Base-by-base conservation (phyloP, 2,797 vertebrate genomes). In the Poecilia picta region DNA sequence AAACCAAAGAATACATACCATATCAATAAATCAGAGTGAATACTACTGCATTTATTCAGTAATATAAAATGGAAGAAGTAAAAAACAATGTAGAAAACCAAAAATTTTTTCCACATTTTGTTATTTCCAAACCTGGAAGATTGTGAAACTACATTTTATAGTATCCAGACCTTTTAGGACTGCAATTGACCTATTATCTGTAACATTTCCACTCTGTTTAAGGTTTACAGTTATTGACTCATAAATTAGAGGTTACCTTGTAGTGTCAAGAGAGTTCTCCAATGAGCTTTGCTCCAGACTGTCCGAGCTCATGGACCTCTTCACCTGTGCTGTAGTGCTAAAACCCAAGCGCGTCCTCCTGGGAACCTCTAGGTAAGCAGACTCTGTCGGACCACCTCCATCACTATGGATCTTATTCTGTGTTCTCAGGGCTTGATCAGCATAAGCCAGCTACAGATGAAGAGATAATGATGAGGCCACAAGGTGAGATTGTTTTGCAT, bases 281-380 rank as follows among this genome's bases (percentile, higher is more conserved):
- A 96, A 89, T 82, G 96, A 96, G 89, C 91, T 94, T 36, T 97
- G 83, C 23, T 98, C 97, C 70, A 98, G 92, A 83, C 97, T 98
- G 94, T 98, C 97, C 0, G 89, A 86, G 86, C 97, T 98, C 86
- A 95, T 74, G 7, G 59, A 15, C 72, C 79, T 90, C 77, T 81
- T 90, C 62, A 36, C 49, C 20, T 83, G 79, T 11, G 59, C 59
- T 76, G 45, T 84, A 0, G 36, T 80, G 25, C 70, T 33, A 80
- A 85, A 18, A 94, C 0, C 90, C 45, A 8, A 28, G 0, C 73
- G 89, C 36, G 83, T 80, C 31, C 74, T 80, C 33, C 75, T 89
- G 1, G 78, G 83, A 51, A 85, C 62, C 7, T 90, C 89, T 5
- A 89, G 46, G 39, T 80, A 81, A 41, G 80, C 86, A 0, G 43